These are phyloP conservation scores for Lacanobia wlatinum DNA, from an alignment of 2,888 invertebrate genomes.

Conservation along the genomic window DNA sequence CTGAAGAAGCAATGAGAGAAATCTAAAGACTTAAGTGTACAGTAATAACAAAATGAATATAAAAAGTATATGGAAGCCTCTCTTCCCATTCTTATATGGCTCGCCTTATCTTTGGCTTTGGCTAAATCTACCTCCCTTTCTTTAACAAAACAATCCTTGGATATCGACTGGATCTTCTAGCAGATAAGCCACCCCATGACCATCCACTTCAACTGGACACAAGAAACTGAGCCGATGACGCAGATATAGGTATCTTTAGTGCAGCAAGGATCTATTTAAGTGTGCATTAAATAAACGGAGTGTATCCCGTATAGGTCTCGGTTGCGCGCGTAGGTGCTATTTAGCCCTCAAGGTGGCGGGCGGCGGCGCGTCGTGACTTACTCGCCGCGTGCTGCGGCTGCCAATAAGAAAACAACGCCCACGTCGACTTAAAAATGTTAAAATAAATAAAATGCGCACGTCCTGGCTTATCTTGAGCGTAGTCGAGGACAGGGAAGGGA, in stretches of 20 bases:
- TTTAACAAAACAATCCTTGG: constrained; percentile 14
- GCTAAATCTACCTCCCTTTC: background rate
- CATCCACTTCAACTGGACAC: constrained; percentile 1
- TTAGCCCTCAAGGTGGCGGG: constrained; percentile 89
- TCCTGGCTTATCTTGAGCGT: constrained; percentile 86
- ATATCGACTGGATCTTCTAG: constrained; percentile 19
- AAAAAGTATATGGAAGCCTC: background rate
- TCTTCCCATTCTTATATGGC: background rate
- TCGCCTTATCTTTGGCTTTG: background rate
- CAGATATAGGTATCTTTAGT: constrained; percentile 49
- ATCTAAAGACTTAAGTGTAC: background rate
- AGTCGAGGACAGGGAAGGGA: constrained; percentile 82
- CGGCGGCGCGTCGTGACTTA: constrained; percentile 88
- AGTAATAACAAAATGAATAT: background rate
- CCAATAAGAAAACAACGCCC: constrained; percentile 79
- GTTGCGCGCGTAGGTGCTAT: constrained; percentile 84
- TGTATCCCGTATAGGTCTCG: constrained; percentile 53
- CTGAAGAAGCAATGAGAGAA: background rate
- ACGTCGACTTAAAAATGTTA: constrained; percentile 87
- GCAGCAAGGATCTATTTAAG: constrained; percentile 69
- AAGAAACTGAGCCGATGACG: constrained; percentile 38
- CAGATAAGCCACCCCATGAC: constrained; percentile 20
- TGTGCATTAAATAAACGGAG: constrained; percentile 76
- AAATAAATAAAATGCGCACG: constrained; percentile 91
- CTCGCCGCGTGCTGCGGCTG: constrained; percentile 78